Percentiles rank a stretch among this genome's conserved stretches.
phyloP scores from a whole-genome alignment of 2,797 vertebrate genomes.

The Allobates femoralis region DNA sequence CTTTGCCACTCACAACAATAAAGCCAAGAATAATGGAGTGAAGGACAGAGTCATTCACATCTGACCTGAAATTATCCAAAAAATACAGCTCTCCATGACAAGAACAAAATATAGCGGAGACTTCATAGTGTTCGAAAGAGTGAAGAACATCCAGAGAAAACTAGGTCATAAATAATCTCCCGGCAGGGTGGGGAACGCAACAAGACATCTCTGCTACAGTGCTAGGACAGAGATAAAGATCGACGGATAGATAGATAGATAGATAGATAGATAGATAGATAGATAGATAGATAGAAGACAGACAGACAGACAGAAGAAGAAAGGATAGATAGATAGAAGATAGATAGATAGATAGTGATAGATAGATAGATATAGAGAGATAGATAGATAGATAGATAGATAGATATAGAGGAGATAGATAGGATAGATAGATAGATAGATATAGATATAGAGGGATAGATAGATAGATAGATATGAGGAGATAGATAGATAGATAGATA shows the following conservation, averaged over 20 bases:
- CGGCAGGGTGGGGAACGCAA: not conserved
- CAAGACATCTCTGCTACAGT: not conserved
- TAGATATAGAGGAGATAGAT: not conserved
- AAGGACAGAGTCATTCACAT: conserved; percentile 1
- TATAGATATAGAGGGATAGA: not conserved
- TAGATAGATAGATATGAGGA: no score
- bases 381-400: not conserved
- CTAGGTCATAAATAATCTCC: conserved; percentile 44
- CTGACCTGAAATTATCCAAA: conserved; percentile 47
- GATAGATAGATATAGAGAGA: not conserved
- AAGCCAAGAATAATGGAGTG: conserved; percentile 53
- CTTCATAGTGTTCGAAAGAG: not conserved
- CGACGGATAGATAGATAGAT: not conserved
- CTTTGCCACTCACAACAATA: conserved; percentile 35
- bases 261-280: conserved; percentile 9
- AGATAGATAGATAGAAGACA: not conserved
- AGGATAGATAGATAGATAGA: not conserved
- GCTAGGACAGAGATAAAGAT: not conserved
- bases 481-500: conserved; percentile 9
- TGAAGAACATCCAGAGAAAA: conserved; percentile 12
- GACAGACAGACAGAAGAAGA: not conserved
- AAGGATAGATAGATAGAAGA: conserved; percentile 7
- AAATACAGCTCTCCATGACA: not conserved
- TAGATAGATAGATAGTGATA: not conserved
- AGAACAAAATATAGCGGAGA: not conserved